phyloP scores from a whole-genome alignment of 2,797 vertebrate species.

The Babyrousa celebensis region DNA sequence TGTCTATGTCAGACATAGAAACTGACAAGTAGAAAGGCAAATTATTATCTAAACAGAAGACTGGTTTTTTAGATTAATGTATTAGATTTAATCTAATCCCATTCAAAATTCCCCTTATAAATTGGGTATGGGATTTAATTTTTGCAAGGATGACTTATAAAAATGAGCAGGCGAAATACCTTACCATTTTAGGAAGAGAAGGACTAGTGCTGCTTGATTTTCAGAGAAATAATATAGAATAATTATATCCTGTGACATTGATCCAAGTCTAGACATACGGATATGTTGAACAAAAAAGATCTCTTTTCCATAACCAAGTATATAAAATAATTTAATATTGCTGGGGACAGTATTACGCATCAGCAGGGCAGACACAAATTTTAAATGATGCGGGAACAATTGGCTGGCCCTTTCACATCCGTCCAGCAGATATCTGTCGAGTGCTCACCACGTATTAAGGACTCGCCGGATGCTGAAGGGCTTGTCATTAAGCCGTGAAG shows the following conservation, averaged over 20 bases:
- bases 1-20: background rate
- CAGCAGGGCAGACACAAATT: too few relatives aligned
- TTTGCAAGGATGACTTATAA: background rate
- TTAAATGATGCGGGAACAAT: too few relatives aligned
- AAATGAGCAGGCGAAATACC: background rate
- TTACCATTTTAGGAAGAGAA: background rate
- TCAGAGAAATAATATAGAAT: background rate
- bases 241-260: background rate
- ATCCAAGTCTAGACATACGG: too few relatives aligned
- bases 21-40: background rate
- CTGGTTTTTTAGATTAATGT: background rate
- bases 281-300: too few relatives aligned
- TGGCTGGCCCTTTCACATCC: too few relatives aligned
- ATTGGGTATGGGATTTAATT: background rate
- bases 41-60: background rate
- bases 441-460: too few relatives aligned
- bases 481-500: too few relatives aligned
- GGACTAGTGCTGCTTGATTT: background rate
- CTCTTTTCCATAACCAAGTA: too few relatives aligned
- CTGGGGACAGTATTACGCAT: too few relatives aligned
- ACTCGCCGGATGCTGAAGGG: too few relatives aligned
- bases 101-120: background rate
- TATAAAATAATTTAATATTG: too few relatives aligned
- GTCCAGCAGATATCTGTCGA: too few relatives aligned
- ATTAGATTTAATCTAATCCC: background rate